Percentiles rank a stretch among this genome's conserved stretches.
phyloP scores from a whole-genome alignment of 1,140 invertebrate genomes.

The Homarus americanus region DNA sequence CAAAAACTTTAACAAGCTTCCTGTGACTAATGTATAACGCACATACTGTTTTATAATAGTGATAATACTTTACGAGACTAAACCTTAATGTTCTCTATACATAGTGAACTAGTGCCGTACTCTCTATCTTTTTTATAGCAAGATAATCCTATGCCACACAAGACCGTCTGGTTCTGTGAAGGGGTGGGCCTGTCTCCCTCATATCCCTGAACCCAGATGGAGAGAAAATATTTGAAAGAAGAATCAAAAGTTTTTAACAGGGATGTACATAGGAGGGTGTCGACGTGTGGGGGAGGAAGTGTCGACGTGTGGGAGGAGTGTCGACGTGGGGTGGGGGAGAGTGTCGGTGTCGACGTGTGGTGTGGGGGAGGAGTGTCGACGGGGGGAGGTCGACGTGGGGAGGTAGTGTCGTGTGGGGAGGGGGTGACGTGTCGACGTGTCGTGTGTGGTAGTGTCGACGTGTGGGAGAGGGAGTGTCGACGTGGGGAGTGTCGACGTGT shows the following conservation, averaged over 20 bases:
- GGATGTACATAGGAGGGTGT: too few relatives aligned
- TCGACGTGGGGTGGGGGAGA: too few relatives aligned
- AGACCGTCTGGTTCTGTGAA: neutral
- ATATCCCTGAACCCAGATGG: neutral
- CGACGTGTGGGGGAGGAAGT: too few relatives aligned
- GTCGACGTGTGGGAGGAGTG: too few relatives aligned
- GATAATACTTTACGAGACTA: neutral
- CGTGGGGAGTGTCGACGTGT: too few relatives aligned
- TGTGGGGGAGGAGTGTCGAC: too few relatives aligned
- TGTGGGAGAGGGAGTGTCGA: too few relatives aligned
- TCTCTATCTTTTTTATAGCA: neutral
- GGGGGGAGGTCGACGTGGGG: too few relatives aligned
- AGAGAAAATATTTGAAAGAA: neutral
- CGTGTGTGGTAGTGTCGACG: too few relatives aligned
- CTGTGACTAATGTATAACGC: slow-evolving; percentile 1
- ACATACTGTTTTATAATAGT: neutral
- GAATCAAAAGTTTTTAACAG: neutral
- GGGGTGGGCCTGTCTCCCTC: neutral
- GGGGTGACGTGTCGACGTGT: too few relatives aligned
- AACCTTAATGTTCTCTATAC: slow-evolving; percentile 9
- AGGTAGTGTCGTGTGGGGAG: too few relatives aligned
- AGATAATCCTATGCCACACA: neutral
- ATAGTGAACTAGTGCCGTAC: slow-evolving; percentile 16
- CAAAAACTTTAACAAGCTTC: slow-evolving; percentile 20
- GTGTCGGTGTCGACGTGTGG: too few relatives aligned